These are phyloP conservation scores for Callorhinus ursinus DNA, from an alignment of 2,113 vertebrate species.

Conservation along the genomic window DNA sequence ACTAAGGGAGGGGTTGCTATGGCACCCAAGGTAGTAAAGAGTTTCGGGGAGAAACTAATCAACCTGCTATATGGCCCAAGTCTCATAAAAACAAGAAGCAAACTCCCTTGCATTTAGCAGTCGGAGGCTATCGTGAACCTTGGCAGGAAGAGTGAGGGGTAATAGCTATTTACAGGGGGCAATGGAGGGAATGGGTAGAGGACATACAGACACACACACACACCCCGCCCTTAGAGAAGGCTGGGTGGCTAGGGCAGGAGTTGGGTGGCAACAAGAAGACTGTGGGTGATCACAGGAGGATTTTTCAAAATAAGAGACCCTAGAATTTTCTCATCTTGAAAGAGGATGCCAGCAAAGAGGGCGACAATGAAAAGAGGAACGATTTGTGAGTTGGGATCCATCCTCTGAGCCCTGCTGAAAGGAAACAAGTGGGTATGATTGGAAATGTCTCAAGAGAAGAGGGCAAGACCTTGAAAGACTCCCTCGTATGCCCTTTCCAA, in stretches of 20 bases:
- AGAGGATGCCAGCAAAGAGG: not conserved
- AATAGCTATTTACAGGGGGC: not conserved
- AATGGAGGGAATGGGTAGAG: too few relatives aligned
- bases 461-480: not conserved
- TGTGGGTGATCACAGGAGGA: not conserved
- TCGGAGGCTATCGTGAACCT: constrained; percentile 18
- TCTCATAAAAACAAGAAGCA: constrained; percentile 59
- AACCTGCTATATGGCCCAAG: constrained; percentile 43
- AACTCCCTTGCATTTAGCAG: constrained; percentile 58
- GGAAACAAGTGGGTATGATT: not conserved
- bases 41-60: constrained; percentile 71
- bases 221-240: not conserved
- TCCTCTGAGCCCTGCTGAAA: not conserved
- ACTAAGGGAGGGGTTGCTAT: constrained; percentile 43
- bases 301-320: not conserved
- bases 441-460: not conserved
- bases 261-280: not conserved
- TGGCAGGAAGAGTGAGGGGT: not conserved
- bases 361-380: not conserved
- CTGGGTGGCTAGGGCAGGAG: not conserved
- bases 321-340: constrained; percentile 22
- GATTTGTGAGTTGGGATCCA: not conserved
- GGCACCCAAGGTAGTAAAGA: constrained; percentile 64
- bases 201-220: not conserved
- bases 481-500: not conserved